Base-by-base conservation (phyloP, 2,888 invertebrate species). In the Agriotes lineatus region DNA sequence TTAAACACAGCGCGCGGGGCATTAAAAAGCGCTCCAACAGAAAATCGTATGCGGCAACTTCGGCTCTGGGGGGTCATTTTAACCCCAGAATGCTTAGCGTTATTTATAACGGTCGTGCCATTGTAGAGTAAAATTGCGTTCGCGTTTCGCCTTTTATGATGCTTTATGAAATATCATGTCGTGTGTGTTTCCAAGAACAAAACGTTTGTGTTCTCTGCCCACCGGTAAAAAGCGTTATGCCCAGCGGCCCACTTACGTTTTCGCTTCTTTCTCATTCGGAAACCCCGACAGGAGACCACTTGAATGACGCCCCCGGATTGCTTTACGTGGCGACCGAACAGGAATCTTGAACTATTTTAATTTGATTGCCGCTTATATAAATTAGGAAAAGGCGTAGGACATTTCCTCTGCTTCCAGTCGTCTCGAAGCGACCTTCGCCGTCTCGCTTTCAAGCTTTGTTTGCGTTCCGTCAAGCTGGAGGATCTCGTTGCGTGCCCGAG, bases 241-340 rank as follows among this genome's bases (percentile, higher is more conserved):
- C 52, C 52, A 33, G 18, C 52, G 52, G 52, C 52, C 52, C 52
- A 52, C 52, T 52, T 52, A 7, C 12, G 48, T 48, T 52, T 33
- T 52, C 52, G 52, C 33, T 52, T 10, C 52, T 52, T 52, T 33
- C 52, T 52, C 33, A 33, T 33, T 33, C 33, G 30, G 30, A 33
- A 52, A 33, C 9, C 18, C 52, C 48, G 33, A 52, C 52, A 30
- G 16, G 30, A 33, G 33, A 52, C n/a, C 14, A 33, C n/a, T 33
- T 52, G 52, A 52, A 52, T 52, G 52, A 52, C 52, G 33, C 30
- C 52, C 33, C 30, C 52, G 48, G 48, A 48, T 48, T 19, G 22
- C 25, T 48, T 48, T 48, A 39, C 22, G 20, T 48, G 48, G 48
- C 22, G 22, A 45, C n/a, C 6, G 20, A 6, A 42, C 42, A 48